These are phyloP conservation scores for Okamejei kenojei DNA, from an alignment of 2,797 vertebrate genomes.

Conservation along the genomic window DNA sequence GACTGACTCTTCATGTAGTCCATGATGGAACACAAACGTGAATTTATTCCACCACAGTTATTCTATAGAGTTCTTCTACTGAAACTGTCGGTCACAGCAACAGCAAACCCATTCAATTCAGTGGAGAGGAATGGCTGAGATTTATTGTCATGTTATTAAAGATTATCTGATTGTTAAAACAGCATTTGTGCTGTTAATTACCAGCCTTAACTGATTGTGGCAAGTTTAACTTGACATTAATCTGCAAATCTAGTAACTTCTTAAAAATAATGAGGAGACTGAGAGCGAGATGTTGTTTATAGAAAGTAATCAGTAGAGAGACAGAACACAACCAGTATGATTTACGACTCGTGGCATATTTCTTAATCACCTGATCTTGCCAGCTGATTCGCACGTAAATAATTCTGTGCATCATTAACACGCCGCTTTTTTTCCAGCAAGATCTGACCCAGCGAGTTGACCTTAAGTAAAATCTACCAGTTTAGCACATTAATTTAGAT, in stretches of 20 bases:
- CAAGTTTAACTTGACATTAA: neutral
- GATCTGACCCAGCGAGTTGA: neutral
- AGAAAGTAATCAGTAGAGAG: neutral
- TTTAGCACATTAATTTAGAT: neutral
- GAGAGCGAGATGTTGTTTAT: neutral
- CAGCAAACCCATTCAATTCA: no score
- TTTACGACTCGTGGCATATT: neutral
- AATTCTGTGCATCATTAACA: neutral
- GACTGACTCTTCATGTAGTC: no score
- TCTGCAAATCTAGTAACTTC: neutral
- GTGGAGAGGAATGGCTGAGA: no score
- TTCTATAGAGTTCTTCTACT: no score
- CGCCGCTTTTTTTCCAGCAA: neutral
- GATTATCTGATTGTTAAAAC: neutral
- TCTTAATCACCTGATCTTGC: slow-evolving; percentile 8
- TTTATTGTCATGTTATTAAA: neutral
- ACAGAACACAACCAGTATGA: neutral
- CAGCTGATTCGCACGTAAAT: neutral
- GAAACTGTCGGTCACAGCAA: no score
- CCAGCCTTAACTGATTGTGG: neutral
- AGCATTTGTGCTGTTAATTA: neutral
- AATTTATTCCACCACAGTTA: no score
- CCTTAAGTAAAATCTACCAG: neutral
- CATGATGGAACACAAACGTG: no score
- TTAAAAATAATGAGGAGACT: neutral